Evolutionary conservation across 2,888 invertebrate genomes (phyloP).

Genomic region (Leucophenga maculata): DNA sequence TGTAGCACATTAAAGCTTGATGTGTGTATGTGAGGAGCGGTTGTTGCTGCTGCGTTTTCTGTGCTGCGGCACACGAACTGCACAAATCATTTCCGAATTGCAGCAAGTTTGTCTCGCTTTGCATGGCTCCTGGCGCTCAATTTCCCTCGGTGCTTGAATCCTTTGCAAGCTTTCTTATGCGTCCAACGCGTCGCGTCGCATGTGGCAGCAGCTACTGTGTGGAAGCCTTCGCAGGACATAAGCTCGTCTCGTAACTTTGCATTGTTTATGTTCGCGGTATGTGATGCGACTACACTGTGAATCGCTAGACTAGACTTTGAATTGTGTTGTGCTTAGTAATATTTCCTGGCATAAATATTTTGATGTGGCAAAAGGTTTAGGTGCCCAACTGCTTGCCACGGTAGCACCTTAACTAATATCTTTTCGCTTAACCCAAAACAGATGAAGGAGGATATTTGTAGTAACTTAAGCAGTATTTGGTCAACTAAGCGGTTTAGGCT

Average conservation of each 20-base stretch:
- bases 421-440: no score
- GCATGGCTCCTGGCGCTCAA: slow-evolving; percentile 7
- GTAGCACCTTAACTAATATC: no score
- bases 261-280: slow-evolving; percentile 68
- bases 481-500: no score
- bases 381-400: no score
- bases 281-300: slow-evolving; percentile 58
- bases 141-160: slow-evolving; percentile 23
- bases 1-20: slow-evolving; percentile 33
- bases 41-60: slow-evolving; percentile 23
- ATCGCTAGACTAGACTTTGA: slow-evolving; percentile 24
- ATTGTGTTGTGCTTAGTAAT: slow-evolving; percentile 16
- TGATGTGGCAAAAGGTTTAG: no score
- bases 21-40: slow-evolving; percentile 12
- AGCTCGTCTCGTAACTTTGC: slow-evolving; percentile 62
- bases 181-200: neutral
- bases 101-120: slow-evolving; percentile 61
- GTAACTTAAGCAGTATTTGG: no score
- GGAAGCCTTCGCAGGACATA: slow-evolving; percentile 51
- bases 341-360: neutral
- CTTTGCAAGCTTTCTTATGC: slow-evolving; percentile 33
- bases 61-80: slow-evolving; percentile 50
- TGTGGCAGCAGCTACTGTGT: slow-evolving; percentile 19
- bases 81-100: slow-evolving; percentile 68
- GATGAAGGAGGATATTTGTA: no score